Evolutionary conservation across 2,797 vertebrate genomes (phyloP), one percentile per base, ranked within the genome.

Genomic region (Ataeniobius toweri): DNA sequence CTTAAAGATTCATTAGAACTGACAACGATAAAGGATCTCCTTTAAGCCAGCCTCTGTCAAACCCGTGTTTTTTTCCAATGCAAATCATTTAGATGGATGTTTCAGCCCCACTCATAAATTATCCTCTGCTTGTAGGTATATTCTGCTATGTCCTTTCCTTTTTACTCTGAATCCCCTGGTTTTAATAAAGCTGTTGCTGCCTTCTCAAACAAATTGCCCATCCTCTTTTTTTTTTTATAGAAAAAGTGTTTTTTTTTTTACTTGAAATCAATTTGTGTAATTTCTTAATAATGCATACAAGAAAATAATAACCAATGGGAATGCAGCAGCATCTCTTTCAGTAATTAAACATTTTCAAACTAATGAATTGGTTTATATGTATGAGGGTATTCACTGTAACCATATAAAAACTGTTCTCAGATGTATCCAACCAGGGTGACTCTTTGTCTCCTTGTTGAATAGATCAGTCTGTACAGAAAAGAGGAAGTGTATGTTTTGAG

Each of bases 1-100:
- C 76, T 71, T 85, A 59, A 74, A 87, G 72, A 89, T 91, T 90
- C 89, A 92, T 92, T 92, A 88, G 78, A 22, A 77, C 78, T 84
- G 86, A 91, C 78, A 76, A 84, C 82, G n/a, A 73, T 74, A 85
- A 89, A 92, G 89, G 80, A 89, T 85, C 88, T 89, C 77, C 69
- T 76, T 87, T 78, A 88, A 76, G 75, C 61, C 73, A 78, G 71
- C 82, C 74, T 74, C 83, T 81, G 88, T 87, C 81, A 90, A 83
- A 82, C 74, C 53, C 51, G 51, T 59, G 2, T 24, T 75, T 76
- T 69, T 87, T 83, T 74, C 14, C 65, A 78, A 46, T 63, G 74
- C 72, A 75, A 86, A 91, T 90, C 81, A 88, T 87, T 80, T 78
- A 68, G 77, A 79, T 79, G 82, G 78, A 85, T 85, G 73, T 80